Conservation (phyloP, 2,797 vertebrate species). For the Lepus townsendii region DNA sequence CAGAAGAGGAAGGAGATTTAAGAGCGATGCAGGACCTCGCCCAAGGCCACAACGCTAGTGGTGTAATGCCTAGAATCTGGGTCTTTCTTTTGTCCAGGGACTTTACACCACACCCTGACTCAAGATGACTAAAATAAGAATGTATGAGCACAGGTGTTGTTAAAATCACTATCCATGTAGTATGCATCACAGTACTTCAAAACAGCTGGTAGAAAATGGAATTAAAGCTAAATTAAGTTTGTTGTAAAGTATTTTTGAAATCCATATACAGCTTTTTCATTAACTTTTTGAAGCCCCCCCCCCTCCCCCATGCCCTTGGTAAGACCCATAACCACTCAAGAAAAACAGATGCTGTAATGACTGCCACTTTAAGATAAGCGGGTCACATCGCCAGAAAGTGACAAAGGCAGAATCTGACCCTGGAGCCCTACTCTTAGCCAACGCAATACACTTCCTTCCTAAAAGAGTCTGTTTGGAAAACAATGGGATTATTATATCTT, state of each 20-base stretch:
- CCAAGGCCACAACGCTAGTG: background rate
- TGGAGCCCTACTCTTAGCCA: background rate
- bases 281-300: no score
- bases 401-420: background rate
- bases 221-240: no score
- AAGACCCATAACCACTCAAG: background rate
- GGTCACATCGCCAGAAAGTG: background rate
- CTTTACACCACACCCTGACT: background rate
- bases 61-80: background rate
- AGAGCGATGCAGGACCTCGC: background rate
- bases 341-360: background rate
- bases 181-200: no score
- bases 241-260: no score
- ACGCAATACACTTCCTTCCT: background rate
- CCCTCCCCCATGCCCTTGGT: no score
- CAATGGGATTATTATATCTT: background rate
- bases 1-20: background rate
- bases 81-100: background rate
- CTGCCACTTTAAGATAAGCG: background rate
- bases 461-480: background rate
- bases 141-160: background rate
- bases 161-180: accelerated
- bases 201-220: no score
- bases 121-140: background rate
- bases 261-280: no score